Conservation (phyloP, 1,140 invertebrate genomes). For the Platorchestia sp. region DNA sequence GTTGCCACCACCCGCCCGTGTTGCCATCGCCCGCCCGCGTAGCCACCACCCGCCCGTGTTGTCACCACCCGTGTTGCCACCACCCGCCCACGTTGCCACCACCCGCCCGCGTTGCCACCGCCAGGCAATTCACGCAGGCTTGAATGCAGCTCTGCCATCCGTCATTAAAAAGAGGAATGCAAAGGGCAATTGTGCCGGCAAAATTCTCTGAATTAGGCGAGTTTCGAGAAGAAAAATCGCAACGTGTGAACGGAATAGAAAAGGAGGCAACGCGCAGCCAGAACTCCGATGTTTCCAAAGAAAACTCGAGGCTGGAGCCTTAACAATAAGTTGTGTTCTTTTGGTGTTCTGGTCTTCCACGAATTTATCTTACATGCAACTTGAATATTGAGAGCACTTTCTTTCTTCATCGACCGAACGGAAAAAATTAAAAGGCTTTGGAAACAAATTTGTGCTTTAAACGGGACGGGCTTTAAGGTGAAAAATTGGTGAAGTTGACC, state of each 20-base stretch:
- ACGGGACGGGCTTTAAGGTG: neutral
- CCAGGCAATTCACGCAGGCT: neutral
- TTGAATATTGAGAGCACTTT: neutral
- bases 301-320: neutral
- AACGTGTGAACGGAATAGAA: neutral
- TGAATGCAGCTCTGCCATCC: neutral
- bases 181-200: neutral
- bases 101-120: no score
- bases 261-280: neutral
- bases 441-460: no score
- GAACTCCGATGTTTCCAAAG: neutral
- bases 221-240: slow-evolving; percentile 7
- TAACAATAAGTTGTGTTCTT: neutral
- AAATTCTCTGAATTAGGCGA: neutral
- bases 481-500: neutral
- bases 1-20: no score
- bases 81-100: no score
- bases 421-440: no score
- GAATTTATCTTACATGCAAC: neutral
- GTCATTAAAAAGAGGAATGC: slow-evolving; percentile 1
- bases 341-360: neutral
- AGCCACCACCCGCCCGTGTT: no score
- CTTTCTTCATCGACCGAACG: neutral
- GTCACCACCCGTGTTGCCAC: no score
- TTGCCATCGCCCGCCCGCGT: no score